Base-by-base conservation (phyloP, 1,140 invertebrate genomes). In the Calliphora vicina region DNA sequence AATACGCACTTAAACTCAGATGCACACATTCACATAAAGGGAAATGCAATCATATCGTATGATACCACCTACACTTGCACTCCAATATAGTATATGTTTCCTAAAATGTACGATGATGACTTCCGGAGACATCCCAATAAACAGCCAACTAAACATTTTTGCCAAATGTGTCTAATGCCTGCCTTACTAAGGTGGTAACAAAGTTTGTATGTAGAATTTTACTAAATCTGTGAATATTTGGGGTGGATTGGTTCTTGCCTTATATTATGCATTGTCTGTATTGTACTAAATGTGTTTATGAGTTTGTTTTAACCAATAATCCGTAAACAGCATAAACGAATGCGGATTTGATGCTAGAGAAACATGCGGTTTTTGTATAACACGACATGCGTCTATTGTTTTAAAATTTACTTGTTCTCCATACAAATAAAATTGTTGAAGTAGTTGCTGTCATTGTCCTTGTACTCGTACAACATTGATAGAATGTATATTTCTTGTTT, bases 241-340 rank as follows among this genome's bases (percentile, higher is more conserved):
- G n/a, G n/a, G n/a, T n/a, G n/a, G n/a, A n/a, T n/a, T n/a, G n/a
- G 35, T 35, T 35, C 6, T 35, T 35, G 35, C 35, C 35, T 35
- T 35, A 6, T 35, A 35, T 10, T 35, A 35, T 10, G 0, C 35
- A 8, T 35, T 35, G 35, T 6, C 6, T 35, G 35, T 35, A n/a
- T n/a, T n/a, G 45, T 50, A 50, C n/a, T 17, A n/a, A 17, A 50
- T 50, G 12, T 13, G 15, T 50, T 17, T 50, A 50, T 6, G 45
- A 50, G 61, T 67, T 20, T 67, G 61, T 67, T 67, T 20, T 67
- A 67, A 78, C 74, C 74, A 78, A 78, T 78, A 78, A 78, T 43
- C 74, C 74, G 74, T 78, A 78, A 78, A 78, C 74, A 43, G 74
- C 35, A 78, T 43, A 78, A 78, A 78, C 74, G 74, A 78, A 78